Evolutionary conservation across 30 jellyfish, hydroid and myxozoan genomes (phyloP).

Genomic region (Pseudorhiza aurosa): DNA sequence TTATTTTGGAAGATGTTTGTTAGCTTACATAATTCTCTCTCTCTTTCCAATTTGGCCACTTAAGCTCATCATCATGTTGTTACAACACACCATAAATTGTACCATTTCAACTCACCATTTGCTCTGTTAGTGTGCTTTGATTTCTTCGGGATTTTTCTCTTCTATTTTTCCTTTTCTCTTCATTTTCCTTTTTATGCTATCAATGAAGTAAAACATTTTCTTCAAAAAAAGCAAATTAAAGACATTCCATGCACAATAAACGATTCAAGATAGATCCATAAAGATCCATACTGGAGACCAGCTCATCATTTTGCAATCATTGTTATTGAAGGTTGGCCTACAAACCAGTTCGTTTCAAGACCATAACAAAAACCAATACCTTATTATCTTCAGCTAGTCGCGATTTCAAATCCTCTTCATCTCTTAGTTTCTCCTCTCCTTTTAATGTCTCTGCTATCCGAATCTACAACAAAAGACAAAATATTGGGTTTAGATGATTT

Average conservation of each 20-base stretch:
- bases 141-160: constrained; percentile 21
- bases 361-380: constrained; percentile 47
- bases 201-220: not conserved
- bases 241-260: not conserved
- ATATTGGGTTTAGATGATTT: too few species aligned
- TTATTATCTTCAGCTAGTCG: constrained; percentile 61
- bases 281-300: not conserved
- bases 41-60: too few species aligned
- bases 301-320: not conserved
- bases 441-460: constrained; percentile 25
- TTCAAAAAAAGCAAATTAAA: not conserved
- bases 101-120: constrained; percentile 74
- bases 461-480: constrained; percentile 20
- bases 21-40: too few species aligned
- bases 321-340: not conserved
- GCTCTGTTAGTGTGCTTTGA: constrained; percentile 64
- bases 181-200: constrained; percentile 57
- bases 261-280: not conserved
- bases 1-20: too few species aligned
- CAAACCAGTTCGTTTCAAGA: too few species aligned
- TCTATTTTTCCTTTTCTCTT: constrained; percentile 38
- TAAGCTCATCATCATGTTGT: too few species aligned
- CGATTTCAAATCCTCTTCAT: constrained; percentile 39
- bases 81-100: too few species aligned
- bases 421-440: constrained; percentile 39